A percentile compares a stretch with the other conserved stretches of the same genome.
These are phyloP conservation scores for Athalia rosae DNA, from an alignment of 2,888 invertebrate species.

Conservation along the genomic window DNA sequence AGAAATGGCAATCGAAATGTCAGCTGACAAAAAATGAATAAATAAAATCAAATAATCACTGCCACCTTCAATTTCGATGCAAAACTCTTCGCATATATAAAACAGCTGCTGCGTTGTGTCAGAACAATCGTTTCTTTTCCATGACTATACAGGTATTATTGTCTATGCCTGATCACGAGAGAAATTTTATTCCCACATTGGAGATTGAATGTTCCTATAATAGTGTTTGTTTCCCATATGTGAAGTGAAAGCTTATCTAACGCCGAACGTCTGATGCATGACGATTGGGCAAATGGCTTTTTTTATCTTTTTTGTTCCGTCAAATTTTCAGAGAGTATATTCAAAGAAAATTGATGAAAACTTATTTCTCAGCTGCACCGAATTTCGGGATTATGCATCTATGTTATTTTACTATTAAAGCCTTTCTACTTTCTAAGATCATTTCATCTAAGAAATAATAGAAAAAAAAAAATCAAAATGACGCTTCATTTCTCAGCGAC, in stretches of 20 bases:
- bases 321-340: too few species aligned
- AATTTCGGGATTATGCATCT: neutral
- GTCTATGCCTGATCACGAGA: too few species aligned
- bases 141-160: neutral
- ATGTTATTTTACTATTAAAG: conserved; percentile 18
- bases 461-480: conserved; percentile 1
- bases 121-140: conserved; percentile 16
- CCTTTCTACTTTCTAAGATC: conserved; percentile 1
- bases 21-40: neutral
- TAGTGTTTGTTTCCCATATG: too few species aligned
- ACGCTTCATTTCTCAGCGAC: neutral
- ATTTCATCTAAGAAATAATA: conserved; percentile 25
- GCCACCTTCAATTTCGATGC: conserved; percentile 34
- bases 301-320: too few species aligned
- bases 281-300: too few species aligned
- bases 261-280: too few species aligned
- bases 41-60: conserved; percentile 1
- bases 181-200: too few species aligned
- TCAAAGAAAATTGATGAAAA: too few species aligned
- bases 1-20: conserved; percentile 6
- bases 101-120: neutral
- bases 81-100: neutral
- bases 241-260: too few species aligned
- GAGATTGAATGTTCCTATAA: too few species aligned
- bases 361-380: too few species aligned